Evolutionary conservation across 1,140 invertebrate species (phyloP).

Genomic region (Drosophila pseudoananassae): DNA sequence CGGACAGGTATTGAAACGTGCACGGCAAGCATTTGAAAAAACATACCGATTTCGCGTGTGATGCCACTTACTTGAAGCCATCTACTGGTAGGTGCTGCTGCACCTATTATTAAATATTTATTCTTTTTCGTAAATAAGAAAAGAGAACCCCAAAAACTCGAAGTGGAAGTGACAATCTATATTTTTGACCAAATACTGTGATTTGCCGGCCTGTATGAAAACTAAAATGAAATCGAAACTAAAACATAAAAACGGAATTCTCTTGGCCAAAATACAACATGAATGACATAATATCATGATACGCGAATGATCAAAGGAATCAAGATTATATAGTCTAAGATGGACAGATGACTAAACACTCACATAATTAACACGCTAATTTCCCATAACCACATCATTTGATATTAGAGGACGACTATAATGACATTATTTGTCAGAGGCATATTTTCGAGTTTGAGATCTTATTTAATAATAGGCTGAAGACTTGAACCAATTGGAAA

Average conservation of each 20-base stretch:
- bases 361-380: slow-evolving; percentile 24
- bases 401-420: neutral
- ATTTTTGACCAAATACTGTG: slow-evolving; percentile 1
- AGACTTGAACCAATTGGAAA: neutral
- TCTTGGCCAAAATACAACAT: neutral
- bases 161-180: neutral
- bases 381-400: slow-evolving; percentile 28
- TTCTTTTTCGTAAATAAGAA: neutral
- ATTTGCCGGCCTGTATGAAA: neutral
- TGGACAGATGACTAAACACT: slow-evolving; percentile 5
- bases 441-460: neutral
- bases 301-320: slow-evolving; percentile 23
- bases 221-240: neutral
- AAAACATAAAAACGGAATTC: neutral
- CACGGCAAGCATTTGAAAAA: slow-evolving; percentile 46
- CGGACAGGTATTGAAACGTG: slow-evolving; percentile 52
- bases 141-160: neutral
- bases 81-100: neutral
- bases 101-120: neutral
- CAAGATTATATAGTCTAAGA: slow-evolving; percentile 18
- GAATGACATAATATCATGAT: slow-evolving; percentile 16
- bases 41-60: slow-evolving; percentile 33
- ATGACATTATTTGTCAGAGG: slow-evolving; percentile 11
- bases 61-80: slow-evolving; percentile 4
- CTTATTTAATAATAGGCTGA: neutral